Conservation (phyloP, 2,797 vertebrate species). For the Benthosema pterotum region DNA sequence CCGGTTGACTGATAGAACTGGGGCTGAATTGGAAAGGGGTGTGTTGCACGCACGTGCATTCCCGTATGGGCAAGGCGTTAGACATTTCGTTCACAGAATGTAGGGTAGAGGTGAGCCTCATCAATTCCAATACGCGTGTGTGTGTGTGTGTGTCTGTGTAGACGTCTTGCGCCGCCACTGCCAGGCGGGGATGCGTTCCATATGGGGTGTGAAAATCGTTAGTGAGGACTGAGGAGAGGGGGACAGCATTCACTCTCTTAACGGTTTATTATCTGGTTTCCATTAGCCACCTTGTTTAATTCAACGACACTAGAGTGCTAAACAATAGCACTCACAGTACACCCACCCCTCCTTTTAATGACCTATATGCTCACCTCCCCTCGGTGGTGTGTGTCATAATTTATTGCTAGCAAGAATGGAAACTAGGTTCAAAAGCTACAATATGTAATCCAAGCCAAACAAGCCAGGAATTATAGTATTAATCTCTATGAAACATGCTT, state of each 20-base stretch:
- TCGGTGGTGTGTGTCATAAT: not conserved
- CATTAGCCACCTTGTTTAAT: slow-evolving; percentile 31
- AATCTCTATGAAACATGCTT: too few species aligned
- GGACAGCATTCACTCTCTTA: slow-evolving; percentile 23
- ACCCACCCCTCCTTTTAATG: not conserved
- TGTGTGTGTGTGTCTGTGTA: slow-evolving; percentile 14
- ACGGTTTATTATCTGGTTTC: slow-evolving; percentile 22
- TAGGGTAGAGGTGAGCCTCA: not conserved
- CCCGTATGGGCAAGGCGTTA: too few species aligned
- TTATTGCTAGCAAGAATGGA: not conserved
- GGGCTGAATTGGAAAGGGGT: slow-evolving; percentile 5
- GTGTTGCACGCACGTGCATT: not conserved
- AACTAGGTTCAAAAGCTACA: not conserved
- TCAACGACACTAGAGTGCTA: slow-evolving; percentile 17
- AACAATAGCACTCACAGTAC: slow-evolving; percentile 31
- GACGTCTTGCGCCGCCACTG: slow-evolving; percentile 22
- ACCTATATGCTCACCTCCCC: slow-evolving; percentile 14
- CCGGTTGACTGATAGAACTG: slow-evolving; percentile 15
- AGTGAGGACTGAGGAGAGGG: slow-evolving; percentile 11
- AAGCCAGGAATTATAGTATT: too few species aligned
- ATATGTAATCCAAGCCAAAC: too few species aligned
- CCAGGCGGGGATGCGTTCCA: slow-evolving; percentile 35
- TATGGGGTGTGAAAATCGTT: slow-evolving; percentile 52
- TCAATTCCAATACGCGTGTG: not conserved
- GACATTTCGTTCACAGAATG: too few species aligned